A percentile compares a stretch with the other conserved stretches of the same genome.
Conservation (phyloP, 2,113 vertebrate genomes). For the Empidonax traillii region DNA sequence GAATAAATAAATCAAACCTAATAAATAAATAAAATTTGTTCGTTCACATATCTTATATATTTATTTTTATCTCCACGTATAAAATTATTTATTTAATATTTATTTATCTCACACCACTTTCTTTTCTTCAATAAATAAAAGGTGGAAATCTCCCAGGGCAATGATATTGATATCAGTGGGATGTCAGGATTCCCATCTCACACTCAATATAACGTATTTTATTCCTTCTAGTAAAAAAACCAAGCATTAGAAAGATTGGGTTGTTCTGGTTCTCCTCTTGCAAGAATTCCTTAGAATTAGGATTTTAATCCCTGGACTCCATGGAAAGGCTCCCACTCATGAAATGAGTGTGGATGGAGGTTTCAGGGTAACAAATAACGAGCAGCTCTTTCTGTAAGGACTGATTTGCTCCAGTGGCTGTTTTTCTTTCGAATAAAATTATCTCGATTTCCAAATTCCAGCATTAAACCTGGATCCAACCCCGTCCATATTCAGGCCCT, state of each 20-base stretch:
- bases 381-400: background rate
- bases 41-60: background rate
- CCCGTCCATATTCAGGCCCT: accelerated
- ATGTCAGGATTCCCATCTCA: background rate
- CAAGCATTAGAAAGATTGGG: background rate
- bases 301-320: background rate
- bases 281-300: background rate
- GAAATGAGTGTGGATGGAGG: background rate
- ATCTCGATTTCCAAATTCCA: background rate
- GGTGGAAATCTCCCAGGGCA: background rate
- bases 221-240: background rate
- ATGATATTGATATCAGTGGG: background rate
- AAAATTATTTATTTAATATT: background rate
- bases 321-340: background rate
- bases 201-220: background rate
- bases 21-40: background rate
- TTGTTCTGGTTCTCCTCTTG: background rate
- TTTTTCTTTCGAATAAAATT: background rate
- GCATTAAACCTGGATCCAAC: background rate
- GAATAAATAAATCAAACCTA: background rate
- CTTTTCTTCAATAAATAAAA: background rate
- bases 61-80: background rate
- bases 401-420: background rate
- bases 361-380: accelerated
- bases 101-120: background rate